Conservation (phyloP, 2,888 invertebrate species). For the Sarcophaga subvicina region DNA sequence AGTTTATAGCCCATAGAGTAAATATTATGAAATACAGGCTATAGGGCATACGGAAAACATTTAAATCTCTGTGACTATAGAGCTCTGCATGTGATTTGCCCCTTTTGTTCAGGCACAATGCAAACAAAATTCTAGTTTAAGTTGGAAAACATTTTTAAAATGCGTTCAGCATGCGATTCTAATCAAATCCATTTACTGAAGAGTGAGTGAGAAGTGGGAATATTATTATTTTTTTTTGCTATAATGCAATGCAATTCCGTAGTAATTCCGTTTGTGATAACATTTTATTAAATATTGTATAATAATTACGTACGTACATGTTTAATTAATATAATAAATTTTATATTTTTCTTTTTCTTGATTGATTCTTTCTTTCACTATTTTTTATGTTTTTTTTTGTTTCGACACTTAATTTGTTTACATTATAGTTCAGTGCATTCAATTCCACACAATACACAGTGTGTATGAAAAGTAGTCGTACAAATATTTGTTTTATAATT, state of each 20-base stretch:
- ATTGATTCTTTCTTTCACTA: neutral
- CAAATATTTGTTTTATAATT: too few relatives aligned
- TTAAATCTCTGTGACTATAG: neutral
- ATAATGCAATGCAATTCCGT: neutral
- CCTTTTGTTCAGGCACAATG: neutral
- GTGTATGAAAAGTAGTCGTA: too few relatives aligned
- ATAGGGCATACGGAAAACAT: conserved; percentile 41
- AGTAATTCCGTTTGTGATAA: neutral
- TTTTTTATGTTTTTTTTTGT: neutral
- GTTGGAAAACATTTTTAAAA: conserved; percentile 8
- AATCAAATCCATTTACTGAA: conserved; percentile 18
- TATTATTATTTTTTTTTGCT: neutral
- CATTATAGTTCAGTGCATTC: neutral
- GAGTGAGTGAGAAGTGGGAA: neutral
- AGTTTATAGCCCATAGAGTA: too few relatives aligned
- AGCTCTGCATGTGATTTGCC: neutral
- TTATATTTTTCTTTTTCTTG: neutral
- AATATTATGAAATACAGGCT: neutral
- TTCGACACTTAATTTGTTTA: neutral
- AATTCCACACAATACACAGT: too few relatives aligned
- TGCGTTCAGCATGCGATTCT: conserved; percentile 18
- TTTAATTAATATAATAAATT: neutral
- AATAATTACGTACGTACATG: too few relatives aligned
- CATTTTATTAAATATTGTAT: neutral
- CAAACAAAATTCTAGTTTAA: conserved; percentile 5